These are phyloP conservation scores for Hoplostethus mediterraneus DNA, from an alignment of 2,797 vertebrate species.

Conservation along the genomic window DNA sequence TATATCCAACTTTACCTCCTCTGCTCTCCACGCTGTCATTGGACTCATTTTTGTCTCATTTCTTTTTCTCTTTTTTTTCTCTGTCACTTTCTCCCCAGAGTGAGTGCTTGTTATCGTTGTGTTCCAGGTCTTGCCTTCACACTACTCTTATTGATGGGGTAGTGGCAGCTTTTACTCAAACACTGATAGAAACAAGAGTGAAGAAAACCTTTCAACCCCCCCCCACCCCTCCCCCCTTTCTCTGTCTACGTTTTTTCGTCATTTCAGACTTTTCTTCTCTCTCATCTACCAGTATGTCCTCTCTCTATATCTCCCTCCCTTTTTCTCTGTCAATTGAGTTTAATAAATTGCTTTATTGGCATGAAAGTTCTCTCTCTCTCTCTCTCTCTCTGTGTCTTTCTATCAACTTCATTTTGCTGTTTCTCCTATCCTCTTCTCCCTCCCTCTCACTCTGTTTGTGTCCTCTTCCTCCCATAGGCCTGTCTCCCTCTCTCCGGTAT, in stretches of 20 bases:
- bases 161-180: conserved; percentile 53
- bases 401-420: conserved; percentile 32
- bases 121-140: conserved; percentile 59
- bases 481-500: conserved; percentile 35
- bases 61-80: conserved; percentile 43
- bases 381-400: conserved; percentile 33
- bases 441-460: conserved; percentile 11
- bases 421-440: conserved; percentile 16
- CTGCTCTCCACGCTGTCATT: conserved; percentile 41
- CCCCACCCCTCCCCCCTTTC: not conserved
- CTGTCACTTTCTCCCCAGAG: conserved; percentile 21
- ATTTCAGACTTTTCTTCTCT: not conserved
- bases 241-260: not conserved
- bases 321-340: conserved; percentile 12
- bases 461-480: conserved; percentile 4
- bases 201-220: conserved; percentile 44
- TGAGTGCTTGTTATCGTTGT: conserved; percentile 65
- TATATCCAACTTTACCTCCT: conserved; percentile 57
- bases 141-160: conserved; percentile 53
- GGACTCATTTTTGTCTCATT: conserved; percentile 55
- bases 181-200: conserved; percentile 32
- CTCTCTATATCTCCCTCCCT: not conserved
- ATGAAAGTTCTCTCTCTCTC: conserved; percentile 38
- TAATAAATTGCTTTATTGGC: conserved; percentile 50
- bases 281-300: conserved; percentile 4